Conservation (phyloP, 2,797 vertebrate species). For the Poeciliopsis paucimaculata region DNA sequence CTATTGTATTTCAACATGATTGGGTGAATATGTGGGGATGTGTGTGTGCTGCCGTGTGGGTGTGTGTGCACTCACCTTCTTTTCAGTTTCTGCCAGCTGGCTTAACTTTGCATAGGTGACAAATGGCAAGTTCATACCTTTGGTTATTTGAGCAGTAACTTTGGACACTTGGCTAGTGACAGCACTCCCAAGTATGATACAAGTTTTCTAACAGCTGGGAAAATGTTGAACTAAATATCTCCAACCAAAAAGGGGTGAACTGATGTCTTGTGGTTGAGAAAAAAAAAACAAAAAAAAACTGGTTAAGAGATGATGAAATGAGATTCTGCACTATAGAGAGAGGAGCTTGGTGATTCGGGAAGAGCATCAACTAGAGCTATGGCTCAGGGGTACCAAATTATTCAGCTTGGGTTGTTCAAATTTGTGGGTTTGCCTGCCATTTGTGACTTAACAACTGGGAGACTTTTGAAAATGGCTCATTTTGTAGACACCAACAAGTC, state of each 20-base stretch:
- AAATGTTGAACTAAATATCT: not conserved
- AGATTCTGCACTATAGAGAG: not conserved
- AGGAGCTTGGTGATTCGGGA: not conserved
- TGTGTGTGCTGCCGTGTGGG: not conserved
- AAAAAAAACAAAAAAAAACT: not conserved
- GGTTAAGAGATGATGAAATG: not conserved
- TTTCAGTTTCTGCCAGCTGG: not conserved
- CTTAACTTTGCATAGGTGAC: not conserved
- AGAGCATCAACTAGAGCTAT: not conserved
- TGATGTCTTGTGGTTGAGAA: not conserved
- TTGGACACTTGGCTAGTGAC: not conserved
- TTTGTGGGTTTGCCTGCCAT: too few relatives aligned
- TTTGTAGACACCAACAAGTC: too few relatives aligned
- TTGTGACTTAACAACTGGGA: too few relatives aligned
- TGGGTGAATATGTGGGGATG: not conserved
- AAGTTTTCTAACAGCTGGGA: not conserved
- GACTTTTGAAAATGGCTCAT: too few relatives aligned
- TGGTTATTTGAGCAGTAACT: not conserved
- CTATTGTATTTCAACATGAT: slow-evolving; percentile 8
- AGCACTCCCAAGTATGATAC: not conserved
- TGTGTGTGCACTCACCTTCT: not conserved
- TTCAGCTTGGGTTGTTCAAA: not conserved
- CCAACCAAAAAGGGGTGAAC: not conserved
- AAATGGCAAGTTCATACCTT: not conserved
- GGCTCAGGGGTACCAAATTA: not conserved